Percentiles rank a stretch among this genome's conserved stretches.
Conservation (phyloP, 2,113 vertebrate species). For the Eleginops maclovinus region DNA sequence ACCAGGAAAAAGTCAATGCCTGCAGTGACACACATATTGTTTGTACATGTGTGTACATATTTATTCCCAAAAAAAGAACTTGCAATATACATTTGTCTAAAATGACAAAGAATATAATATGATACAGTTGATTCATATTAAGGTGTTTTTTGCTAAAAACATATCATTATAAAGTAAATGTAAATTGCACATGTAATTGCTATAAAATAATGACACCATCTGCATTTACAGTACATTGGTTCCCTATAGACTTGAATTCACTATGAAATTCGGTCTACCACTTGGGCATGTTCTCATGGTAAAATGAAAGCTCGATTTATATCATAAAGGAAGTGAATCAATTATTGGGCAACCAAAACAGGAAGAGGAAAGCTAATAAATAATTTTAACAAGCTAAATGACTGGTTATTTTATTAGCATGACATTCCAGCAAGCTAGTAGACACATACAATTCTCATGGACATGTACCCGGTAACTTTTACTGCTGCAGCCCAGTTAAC, state of each 20-base stretch:
- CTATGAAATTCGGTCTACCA: too few species aligned
- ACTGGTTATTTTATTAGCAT: neutral
- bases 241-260: too few species aligned
- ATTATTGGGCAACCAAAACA: too few species aligned
- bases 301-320: too few species aligned
- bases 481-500: neutral
- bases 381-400: neutral
- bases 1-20: conserved; percentile 96
- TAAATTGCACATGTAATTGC: neutral
- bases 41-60: neutral
- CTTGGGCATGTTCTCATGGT: too few species aligned
- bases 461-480: neutral
- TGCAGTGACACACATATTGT: conserved; percentile 49
- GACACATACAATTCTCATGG: neutral
- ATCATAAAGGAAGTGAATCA: too few species aligned
- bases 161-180: too few species aligned
- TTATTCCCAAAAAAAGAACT: neutral
- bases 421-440: neutral
- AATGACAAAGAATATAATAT: neutral
- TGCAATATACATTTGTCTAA: too few species aligned
- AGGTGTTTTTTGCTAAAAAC: too few species aligned
- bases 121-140: neutral
- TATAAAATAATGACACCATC: too few species aligned
- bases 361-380: too few species aligned
- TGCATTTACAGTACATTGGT: too few species aligned